A percentile compares a stretch with the other conserved stretches of the same genome.
These are phyloP conservation scores for Ophraella communa DNA, from an alignment of 2,888 invertebrate genomes.

Conservation along the genomic window DNA sequence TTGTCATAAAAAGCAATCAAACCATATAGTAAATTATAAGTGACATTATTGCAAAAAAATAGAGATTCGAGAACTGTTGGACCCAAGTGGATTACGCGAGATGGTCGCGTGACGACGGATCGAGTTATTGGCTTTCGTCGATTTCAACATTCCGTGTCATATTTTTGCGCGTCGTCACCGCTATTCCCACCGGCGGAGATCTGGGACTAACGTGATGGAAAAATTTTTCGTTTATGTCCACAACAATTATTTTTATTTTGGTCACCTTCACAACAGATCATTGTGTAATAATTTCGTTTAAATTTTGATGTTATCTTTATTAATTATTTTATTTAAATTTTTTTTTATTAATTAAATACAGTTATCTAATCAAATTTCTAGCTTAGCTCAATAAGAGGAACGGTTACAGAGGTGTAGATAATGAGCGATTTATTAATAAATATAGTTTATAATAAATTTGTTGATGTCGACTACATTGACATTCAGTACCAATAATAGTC, in stretches of 20 bases:
- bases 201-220: not conserved
- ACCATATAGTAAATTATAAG: constrained; percentile 57
- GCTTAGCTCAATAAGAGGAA: no score
- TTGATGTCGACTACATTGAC: no score
- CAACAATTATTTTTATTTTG: not conserved
- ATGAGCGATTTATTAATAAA: no score
- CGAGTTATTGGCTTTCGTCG: constrained; percentile 57
- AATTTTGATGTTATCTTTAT: no score
- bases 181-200: constrained; percentile 34
- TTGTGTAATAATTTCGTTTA: not conserved
- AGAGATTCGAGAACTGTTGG: constrained; percentile 54
- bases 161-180: constrained; percentile 47
- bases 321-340: no score
- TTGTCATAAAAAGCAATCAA: constrained; percentile 56
- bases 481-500: no score
- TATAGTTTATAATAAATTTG: no score
- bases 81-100: constrained; percentile 58
- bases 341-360: no score
- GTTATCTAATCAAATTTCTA: no score
- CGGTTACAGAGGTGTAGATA: no score
- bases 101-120: constrained; percentile 55
- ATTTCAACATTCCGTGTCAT: constrained; percentile 56
- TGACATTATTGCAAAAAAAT: constrained; percentile 55
- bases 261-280: not conserved
- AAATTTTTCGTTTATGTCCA: not conserved